Percentiles rank a stretch among this genome's conserved stretches.
Conservation (phyloP, 2,113 vertebrate species). For the Canis aureus region DNA sequence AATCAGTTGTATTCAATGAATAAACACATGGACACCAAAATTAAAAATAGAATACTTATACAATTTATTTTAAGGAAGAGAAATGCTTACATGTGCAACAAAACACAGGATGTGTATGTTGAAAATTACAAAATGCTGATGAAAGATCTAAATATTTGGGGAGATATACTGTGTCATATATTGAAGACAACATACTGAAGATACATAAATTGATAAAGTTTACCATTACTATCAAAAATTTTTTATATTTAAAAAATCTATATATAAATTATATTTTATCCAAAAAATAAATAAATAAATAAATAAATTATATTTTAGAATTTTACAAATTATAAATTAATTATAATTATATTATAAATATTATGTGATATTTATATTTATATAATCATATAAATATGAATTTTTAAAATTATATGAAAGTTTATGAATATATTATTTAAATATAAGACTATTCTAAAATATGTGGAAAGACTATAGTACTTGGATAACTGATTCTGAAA, state of each 20-base stretch:
- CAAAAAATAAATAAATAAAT: too few species aligned
- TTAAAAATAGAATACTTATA: neutral
- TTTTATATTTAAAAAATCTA: too few species aligned
- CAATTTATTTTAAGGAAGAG: neutral
- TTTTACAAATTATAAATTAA: too few species aligned
- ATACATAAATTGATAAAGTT: neutral
- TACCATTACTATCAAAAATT: neutral
- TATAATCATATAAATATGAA: too few species aligned
- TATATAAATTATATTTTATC: too few species aligned
- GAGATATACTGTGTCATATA: neutral
- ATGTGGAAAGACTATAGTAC: neutral
- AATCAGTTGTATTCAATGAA: neutral
- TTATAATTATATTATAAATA: too few species aligned
- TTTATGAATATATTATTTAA: neutral
- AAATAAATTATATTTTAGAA: too few species aligned
- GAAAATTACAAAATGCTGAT: neutral
- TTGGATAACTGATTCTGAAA: neutral
- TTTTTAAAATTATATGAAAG: too few species aligned
- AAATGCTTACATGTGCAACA: neutral
- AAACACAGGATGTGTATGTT: neutral
- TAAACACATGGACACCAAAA: neutral
- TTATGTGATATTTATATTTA: too few species aligned
- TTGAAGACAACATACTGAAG: neutral
- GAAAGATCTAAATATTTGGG: neutral
- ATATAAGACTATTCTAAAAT: constrained; percentile 3